Conservation (phyloP, 1,140 invertebrate genomes). For the Drosophila obscura region DNA sequence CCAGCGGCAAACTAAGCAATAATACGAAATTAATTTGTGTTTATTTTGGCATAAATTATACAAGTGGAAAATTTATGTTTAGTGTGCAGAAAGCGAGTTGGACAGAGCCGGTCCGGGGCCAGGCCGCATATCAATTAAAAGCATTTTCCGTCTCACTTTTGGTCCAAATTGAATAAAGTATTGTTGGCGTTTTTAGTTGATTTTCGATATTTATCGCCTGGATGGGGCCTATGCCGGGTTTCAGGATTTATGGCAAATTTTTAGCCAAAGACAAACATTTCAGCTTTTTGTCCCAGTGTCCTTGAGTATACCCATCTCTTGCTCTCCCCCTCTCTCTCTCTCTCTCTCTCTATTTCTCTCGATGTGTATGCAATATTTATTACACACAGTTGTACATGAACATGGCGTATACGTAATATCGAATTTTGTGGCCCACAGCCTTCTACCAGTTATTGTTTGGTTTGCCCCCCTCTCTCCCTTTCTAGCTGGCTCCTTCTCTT, state of each 20-base stretch:
- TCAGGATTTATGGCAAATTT: constrained; percentile 56
- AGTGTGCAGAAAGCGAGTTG: constrained; percentile 19
- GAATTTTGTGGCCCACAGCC: constrained; percentile 54
- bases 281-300: constrained; percentile 32
- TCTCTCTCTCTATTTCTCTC: too few species aligned
- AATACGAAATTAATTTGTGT: constrained; percentile 73
- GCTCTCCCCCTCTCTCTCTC: not conserved
- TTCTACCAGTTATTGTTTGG: constrained; percentile 48
- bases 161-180: constrained; percentile 58
- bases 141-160: constrained; percentile 27
- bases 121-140: constrained; percentile 68
- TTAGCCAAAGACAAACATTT: constrained; percentile 55
- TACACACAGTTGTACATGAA: constrained; percentile 45
- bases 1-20: constrained; percentile 30
- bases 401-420: constrained; percentile 72
- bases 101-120: not conserved
- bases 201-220: constrained; percentile 59
- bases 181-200: constrained; percentile 43
- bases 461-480: not conserved
- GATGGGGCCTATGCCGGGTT: constrained; percentile 36
- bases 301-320: constrained; percentile 29
- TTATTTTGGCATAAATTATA: constrained; percentile 74
- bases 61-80: constrained; percentile 49
- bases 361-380: constrained; percentile 67
- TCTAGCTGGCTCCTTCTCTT: not conserved